A percentile compares a stretch with the other conserved stretches of the same genome.
These are phyloP conservation scores for Crotalus horridus DNA, from an alignment of 2,113 vertebrate genomes.

Conservation along the genomic window DNA sequence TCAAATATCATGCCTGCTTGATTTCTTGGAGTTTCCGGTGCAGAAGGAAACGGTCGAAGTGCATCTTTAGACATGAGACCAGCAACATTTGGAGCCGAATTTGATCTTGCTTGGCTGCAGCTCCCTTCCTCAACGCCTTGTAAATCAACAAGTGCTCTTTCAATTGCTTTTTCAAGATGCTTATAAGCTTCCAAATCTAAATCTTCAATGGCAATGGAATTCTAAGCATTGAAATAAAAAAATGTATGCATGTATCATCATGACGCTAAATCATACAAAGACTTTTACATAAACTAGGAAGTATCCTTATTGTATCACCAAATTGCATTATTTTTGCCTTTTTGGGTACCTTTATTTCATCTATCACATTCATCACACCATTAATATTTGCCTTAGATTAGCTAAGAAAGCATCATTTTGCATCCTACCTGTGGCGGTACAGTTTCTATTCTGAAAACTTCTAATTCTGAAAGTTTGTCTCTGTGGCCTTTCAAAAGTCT, in stretches of 20 bases:
- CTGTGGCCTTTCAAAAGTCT: conserved; percentile 50
- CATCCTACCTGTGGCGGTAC: not conserved
- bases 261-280: not conserved
- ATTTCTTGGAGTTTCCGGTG: conserved; percentile 2
- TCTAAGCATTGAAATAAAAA: conserved; percentile 57
- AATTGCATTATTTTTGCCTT: not conserved
- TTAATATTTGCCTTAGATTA: not conserved
- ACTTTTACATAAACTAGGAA: not conserved
- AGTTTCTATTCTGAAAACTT: conserved; percentile 14
- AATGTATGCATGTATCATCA: not conserved
- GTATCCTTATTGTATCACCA: not conserved
- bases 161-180: conserved; percentile 49
- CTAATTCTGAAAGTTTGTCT: conserved; percentile 43
- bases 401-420: not conserved
- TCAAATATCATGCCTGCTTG: not conserved
- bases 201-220: conserved; percentile 52
- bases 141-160: conserved; percentile 42
- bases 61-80: conserved; percentile 17
- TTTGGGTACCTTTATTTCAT: not conserved
- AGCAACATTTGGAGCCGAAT: conserved; percentile 37
- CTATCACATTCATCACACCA: not conserved
- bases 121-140: conserved; percentile 19
- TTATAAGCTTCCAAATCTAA: conserved; percentile 22
- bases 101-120: conserved; percentile 4
- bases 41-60: not conserved